Percentiles rank a stretch among this genome's conserved stretches.
phyloP scores from a whole-genome alignment of 2,797 vertebrate genomes.

The Naso thynnoides region DNA sequence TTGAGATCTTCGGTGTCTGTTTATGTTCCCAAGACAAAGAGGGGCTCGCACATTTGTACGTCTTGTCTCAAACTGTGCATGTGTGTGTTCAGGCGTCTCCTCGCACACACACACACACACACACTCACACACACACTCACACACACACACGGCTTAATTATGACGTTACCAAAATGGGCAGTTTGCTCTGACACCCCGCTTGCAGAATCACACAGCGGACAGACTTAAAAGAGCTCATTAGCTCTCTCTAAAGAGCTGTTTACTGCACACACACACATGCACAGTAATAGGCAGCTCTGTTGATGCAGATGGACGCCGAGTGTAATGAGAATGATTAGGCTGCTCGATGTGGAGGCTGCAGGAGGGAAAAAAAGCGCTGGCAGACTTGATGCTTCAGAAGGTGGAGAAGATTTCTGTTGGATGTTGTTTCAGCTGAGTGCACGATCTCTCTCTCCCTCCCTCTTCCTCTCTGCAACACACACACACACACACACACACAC shows the following conservation, averaged over 20 bases:
- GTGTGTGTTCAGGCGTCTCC: slow-evolving; percentile 25
- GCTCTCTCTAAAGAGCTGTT: slow-evolving; percentile 96
- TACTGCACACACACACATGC: slow-evolving; percentile 90
- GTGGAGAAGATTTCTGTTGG: slow-evolving; percentile 83
- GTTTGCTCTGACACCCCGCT: slow-evolving; percentile 92
- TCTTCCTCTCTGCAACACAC: slow-evolving; percentile 36
- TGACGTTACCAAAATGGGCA: slow-evolving; percentile 95
- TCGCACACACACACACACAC: slow-evolving; percentile 16
- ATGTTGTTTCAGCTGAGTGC: slow-evolving; percentile 74
- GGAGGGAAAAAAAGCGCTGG: slow-evolving; percentile 33
- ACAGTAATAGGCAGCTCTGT: slow-evolving; percentile 94
- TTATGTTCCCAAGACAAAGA: slow-evolving; percentile 51
- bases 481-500: slow-evolving; percentile 29
- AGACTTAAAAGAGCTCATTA: slow-evolving; percentile 99
- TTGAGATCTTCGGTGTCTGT: slow-evolving; percentile 51
- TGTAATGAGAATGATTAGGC: slow-evolving; percentile 98
- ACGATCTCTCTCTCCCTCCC: slow-evolving; percentile 42
- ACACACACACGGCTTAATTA: slow-evolving; percentile 88
- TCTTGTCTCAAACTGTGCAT: slow-evolving; percentile 25
- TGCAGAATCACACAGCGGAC: slow-evolving; percentile 93
- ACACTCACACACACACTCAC: slow-evolving; percentile 38
- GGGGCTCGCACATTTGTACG: slow-evolving; percentile 2
- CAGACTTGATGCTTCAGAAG: slow-evolving; percentile 64
- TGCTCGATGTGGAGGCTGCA: slow-evolving; percentile 68
- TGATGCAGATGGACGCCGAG: slow-evolving; percentile 95